Evolutionary conservation across 2,888 invertebrate genomes (phyloP), one percentile per base, ranked within the genome.

Genomic region (Cephus spinipes): DNA sequence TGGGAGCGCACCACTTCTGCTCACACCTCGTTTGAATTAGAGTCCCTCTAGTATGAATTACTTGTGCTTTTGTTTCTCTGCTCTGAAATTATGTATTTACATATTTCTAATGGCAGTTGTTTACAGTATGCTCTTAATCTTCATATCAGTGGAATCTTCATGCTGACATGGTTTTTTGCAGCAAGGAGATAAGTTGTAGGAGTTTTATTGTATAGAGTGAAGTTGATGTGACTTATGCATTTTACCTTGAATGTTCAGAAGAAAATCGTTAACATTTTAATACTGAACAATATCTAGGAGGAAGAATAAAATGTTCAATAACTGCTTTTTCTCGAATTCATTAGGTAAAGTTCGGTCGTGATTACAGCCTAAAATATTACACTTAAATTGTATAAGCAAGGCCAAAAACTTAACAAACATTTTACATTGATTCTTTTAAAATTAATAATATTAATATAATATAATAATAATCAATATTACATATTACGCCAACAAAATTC

Each of bases 351-450:
- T 86, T 90, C 85, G 87, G 85, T 90, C 87, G 86, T 88, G 86
- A 86, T 90, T 91, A 91, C 89, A 90, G 87, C 88, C 88, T 91
- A 91, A 90, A 90, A 89, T 90, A 91, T 88, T 90, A 90, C 89
- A 90, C 85, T 87, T 87, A 87, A 88, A 85, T 85, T 88, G 85
- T 90, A 88, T 89, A 91, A 91, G 91, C 90, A 90, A 91, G 88
- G 89, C 90, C 90, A 90, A 90, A 91, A 91, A 91, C 91, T 91
- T 91, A 91, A 91, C 91, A 91, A 91, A 91, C 90, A 89, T 91
- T 90, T 90, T 90, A 91, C 90, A 91, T 84, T 85, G 83, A 85
- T 86, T 85, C 77, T 86, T 83, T 82, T 85, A 85, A 87, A 86
- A 87, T 81, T 84, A 81, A 78, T 81, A 81, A 83, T 82, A 82